Percentiles rank a stretch among this genome's conserved stretches.
Conservation (phyloP, 2,888 invertebrate species). For the Allygus modestus region DNA sequence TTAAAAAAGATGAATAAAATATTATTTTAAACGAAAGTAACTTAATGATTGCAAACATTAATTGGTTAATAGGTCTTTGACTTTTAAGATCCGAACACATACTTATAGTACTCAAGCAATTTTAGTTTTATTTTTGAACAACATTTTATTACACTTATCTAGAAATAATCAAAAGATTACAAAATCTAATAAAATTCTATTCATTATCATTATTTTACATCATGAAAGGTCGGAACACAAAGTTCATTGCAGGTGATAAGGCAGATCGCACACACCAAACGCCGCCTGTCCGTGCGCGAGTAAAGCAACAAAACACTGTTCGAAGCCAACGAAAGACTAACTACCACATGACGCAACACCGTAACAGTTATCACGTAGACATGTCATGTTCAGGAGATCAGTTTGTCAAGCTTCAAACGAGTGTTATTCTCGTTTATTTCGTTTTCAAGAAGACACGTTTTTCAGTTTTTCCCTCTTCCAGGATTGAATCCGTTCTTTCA, state of each 20-base stretch:
- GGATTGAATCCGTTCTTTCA: slow-evolving; percentile 90
- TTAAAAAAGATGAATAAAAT: neutral
- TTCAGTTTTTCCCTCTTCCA: slow-evolving; percentile 89
- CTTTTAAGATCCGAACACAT: no score
- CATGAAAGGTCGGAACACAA: slow-evolving; percentile 52
- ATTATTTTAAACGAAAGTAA: no score
- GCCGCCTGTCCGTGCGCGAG: slow-evolving; percentile 8
- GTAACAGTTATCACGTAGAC: slow-evolving; percentile 31
- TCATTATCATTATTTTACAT: slow-evolving; percentile 32
- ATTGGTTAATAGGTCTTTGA: no score
- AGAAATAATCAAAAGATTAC: slow-evolving; percentile 53
- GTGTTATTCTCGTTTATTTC: slow-evolving; percentile 14
- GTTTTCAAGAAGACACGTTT: slow-evolving; percentile 51
- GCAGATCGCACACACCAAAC: slow-evolving; percentile 3
- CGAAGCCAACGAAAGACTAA: slow-evolving; percentile 58
- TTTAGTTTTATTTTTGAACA: slow-evolving; percentile 43
- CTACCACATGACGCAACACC: slow-evolving; percentile 42
- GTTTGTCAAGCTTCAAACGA: slow-evolving; percentile 27
- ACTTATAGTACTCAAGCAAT: neutral
- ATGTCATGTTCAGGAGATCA: slow-evolving; percentile 47
- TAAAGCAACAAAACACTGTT: slow-evolving; percentile 47
- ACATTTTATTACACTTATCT: slow-evolving; percentile 47
- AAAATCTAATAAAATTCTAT: slow-evolving; percentile 46
- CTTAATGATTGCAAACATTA: no score
- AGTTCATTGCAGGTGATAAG: slow-evolving; percentile 54